Conservation (phyloP, 1,140 invertebrate species). For the Zophobas atratus region DNA sequence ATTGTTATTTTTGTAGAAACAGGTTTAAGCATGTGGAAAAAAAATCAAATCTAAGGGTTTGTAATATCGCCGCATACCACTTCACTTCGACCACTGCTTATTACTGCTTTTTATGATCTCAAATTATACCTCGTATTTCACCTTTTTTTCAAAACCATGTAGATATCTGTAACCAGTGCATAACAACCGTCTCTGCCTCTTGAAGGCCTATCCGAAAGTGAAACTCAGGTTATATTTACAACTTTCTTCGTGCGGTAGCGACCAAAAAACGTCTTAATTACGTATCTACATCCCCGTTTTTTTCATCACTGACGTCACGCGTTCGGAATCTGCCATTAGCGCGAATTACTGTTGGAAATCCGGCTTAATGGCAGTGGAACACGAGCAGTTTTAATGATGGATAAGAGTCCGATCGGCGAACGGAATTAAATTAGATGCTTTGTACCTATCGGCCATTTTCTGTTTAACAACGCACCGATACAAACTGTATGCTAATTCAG, state of each 20-base stretch:
- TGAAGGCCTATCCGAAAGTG: too few relatives aligned
- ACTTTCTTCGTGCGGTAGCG: not conserved
- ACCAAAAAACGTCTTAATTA: slow-evolving; percentile 8
- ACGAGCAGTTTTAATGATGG: slow-evolving; percentile 34
- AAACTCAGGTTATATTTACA: not conserved
- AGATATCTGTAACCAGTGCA: too few relatives aligned
- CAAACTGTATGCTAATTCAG: slow-evolving; percentile 21
- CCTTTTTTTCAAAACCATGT: too few relatives aligned
- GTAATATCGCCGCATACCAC: too few relatives aligned
- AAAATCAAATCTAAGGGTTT: too few relatives aligned
- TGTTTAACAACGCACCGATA: not conserved
- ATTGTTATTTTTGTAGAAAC: too few relatives aligned
- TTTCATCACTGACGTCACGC: slow-evolving; percentile 19
- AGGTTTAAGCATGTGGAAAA: too few relatives aligned
- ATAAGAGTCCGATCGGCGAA: slow-evolving; percentile 10
- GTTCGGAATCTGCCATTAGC: slow-evolving; percentile 12
- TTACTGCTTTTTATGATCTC: too few relatives aligned
- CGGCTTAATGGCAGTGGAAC: slow-evolving; percentile 16
- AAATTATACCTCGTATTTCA: too few relatives aligned
- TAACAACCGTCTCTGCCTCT: too few relatives aligned
- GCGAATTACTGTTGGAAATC: slow-evolving; percentile 17
- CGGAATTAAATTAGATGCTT: slow-evolving; percentile 24
- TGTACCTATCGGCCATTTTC: slow-evolving; percentile 13
- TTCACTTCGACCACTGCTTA: too few relatives aligned
- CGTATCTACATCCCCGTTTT: not conserved